Conservation (phyloP, 2,888 invertebrate species). For the Drosophila borealis region DNA sequence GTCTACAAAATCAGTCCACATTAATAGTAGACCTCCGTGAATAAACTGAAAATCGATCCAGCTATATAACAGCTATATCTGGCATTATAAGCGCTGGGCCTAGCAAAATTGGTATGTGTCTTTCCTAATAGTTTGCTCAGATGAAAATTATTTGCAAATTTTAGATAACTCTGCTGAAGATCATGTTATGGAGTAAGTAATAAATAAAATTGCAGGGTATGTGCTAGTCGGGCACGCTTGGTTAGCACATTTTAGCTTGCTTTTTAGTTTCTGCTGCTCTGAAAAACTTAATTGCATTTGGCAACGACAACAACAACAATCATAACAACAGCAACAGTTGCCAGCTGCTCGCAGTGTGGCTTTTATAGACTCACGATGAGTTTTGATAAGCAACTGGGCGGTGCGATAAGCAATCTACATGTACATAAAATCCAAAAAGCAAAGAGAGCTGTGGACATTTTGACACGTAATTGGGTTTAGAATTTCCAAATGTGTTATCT, state of each 20-base stretch:
- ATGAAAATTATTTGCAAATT: too few relatives aligned
- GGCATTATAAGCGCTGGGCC: too few relatives aligned
- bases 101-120: too few relatives aligned
- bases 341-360: conserved; percentile 18
- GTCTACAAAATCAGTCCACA: too few relatives aligned
- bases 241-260: neutral
- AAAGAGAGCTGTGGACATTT: conserved; percentile 23
- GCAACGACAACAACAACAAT: neutral
- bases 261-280: conserved; percentile 5
- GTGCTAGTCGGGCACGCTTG: neutral
- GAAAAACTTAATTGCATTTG: conserved; percentile 22
- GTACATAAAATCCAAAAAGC: conserved; percentile 7
- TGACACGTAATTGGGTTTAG: conserved; percentile 50
- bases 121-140: too few relatives aligned
- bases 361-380: conserved; percentile 12
- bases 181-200: too few relatives aligned
- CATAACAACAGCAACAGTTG: neutral
- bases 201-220: neutral
- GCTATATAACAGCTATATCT: too few relatives aligned
- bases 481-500: conserved; percentile 51
- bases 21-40: too few relatives aligned
- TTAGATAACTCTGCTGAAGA: too few relatives aligned
- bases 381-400: conserved; percentile 40
- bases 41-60: too few relatives aligned
- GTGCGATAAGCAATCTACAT: conserved; percentile 54